Evolutionary conservation across 2,797 vertebrate genomes (phyloP).

Genomic region (Petrocephalus sullivani): DNA sequence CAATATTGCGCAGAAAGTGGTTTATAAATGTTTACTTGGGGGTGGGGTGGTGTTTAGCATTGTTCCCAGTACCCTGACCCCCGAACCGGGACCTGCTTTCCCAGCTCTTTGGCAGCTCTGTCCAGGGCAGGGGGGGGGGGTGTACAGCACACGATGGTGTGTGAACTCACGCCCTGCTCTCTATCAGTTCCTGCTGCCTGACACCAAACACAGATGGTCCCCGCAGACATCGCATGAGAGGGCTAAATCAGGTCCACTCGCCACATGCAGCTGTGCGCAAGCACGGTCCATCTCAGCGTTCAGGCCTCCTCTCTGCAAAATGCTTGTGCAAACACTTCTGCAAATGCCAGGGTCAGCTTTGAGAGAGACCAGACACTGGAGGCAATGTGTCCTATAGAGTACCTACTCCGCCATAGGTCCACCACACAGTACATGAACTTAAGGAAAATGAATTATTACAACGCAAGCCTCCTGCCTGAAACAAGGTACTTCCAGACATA

Average conservation of each 20-base stretch:
- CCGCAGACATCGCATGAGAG: slow-evolving; percentile 36
- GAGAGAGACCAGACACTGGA: not conserved
- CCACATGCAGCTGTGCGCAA: slow-evolving; percentile 23
- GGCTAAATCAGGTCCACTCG: slow-evolving; percentile 32
- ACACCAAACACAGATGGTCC: slow-evolving; percentile 35
- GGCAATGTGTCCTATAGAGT: not conserved
- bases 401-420: not conserved
- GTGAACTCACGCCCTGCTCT: slow-evolving; percentile 27
- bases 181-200: slow-evolving; percentile 32
- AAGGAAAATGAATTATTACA: not conserved
- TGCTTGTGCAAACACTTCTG: not conserved
- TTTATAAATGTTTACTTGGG: slow-evolving; percentile 50
- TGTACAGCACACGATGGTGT: slow-evolving; percentile 25
- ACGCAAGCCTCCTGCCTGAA: not conserved
- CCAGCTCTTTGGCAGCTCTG: slow-evolving; percentile 17
- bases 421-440: not conserved
- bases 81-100: not conserved
- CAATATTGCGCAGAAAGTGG: slow-evolving; percentile 39
- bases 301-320: not conserved
- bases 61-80: not conserved
- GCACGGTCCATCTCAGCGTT: not conserved
- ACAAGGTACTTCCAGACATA: not conserved
- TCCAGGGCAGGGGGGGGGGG: slow-evolving; percentile 3
- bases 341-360: not conserved
- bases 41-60: not conserved